Evolutionary conservation across 2,113 vertebrate genomes (phyloP).

Genomic region (Burhinus oedicnemus): DNA sequence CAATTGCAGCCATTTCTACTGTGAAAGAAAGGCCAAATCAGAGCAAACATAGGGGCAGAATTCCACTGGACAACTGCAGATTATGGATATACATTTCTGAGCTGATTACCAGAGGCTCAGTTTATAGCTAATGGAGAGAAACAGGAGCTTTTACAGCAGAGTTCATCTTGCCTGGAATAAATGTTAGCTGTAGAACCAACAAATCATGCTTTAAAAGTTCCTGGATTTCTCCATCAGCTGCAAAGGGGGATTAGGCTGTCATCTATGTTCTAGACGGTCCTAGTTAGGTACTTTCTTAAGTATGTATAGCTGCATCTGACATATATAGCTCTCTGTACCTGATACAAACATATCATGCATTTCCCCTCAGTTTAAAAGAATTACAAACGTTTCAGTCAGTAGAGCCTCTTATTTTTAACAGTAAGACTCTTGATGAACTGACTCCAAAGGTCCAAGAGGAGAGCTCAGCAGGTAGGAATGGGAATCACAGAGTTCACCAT

Average conservation of each 20-base stretch:
- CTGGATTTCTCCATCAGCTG: not conserved
- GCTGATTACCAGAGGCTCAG: not conserved
- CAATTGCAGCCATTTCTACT: not conserved
- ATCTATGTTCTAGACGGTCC: not conserved
- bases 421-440: not conserved
- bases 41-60: not conserved
- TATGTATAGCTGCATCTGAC: not conserved
- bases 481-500: not conserved
- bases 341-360: not conserved
- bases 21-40: not conserved
- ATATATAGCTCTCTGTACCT: not conserved
- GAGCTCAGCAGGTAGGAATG: not conserved
- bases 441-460: not conserved
- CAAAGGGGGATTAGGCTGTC: not conserved
- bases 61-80: not conserved
- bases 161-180: not conserved
- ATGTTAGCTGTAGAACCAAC: not conserved
- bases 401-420: not conserved
- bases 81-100: not conserved
- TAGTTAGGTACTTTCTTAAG: not conserved
- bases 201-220: not conserved
- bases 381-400: not conserved
- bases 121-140: not conserved
- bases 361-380: not conserved
- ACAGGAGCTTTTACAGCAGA: not conserved